A percentile compares a stretch with the other conserved stretches of the same genome.
phyloP scores from a whole-genome alignment of 1,140 invertebrate genomes.

The Subanguina moxae region DNA sequence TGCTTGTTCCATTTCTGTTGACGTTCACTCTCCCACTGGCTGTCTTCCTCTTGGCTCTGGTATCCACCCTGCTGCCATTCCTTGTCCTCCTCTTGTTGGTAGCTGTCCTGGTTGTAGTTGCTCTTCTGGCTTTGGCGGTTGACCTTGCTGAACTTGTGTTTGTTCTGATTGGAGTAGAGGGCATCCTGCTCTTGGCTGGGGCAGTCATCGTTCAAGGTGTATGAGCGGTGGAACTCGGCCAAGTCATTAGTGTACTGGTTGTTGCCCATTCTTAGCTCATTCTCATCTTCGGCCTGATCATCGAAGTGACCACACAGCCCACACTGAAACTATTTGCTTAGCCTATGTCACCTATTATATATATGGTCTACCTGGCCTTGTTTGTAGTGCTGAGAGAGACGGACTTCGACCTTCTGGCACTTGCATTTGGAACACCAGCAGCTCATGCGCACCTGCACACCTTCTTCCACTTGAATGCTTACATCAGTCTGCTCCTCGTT shows the following conservation, averaged over 20 bases:
- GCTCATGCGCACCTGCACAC: slow-evolving; percentile 25
- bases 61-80: neutral
- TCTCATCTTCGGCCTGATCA: slow-evolving; percentile 23
- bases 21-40: neutral
- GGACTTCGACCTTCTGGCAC: slow-evolving; percentile 25
- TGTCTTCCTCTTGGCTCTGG: neutral
- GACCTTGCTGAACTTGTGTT: neutral
- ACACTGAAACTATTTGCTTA: too few species aligned
- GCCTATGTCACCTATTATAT: too few species aligned
- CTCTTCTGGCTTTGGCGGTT: too few species aligned
- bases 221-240: slow-evolving; percentile 36
- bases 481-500: slow-evolving; percentile 19
- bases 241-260: slow-evolving; percentile 24
- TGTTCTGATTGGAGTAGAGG: neutral
- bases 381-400: slow-evolving; percentile 23
- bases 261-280: too few species aligned
- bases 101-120: neutral
- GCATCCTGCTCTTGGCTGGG: neutral
- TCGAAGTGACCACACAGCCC: slow-evolving; percentile 38
- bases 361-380: too few species aligned
- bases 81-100: neutral
- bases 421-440: slow-evolving; percentile 6
- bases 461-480: slow-evolving; percentile 11
- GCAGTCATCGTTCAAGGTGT: slow-evolving; percentile 4
- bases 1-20: slow-evolving; percentile 14